phyloP scores from a whole-genome alignment of 2,888 invertebrate species.

The Andrena minutula region DNA sequence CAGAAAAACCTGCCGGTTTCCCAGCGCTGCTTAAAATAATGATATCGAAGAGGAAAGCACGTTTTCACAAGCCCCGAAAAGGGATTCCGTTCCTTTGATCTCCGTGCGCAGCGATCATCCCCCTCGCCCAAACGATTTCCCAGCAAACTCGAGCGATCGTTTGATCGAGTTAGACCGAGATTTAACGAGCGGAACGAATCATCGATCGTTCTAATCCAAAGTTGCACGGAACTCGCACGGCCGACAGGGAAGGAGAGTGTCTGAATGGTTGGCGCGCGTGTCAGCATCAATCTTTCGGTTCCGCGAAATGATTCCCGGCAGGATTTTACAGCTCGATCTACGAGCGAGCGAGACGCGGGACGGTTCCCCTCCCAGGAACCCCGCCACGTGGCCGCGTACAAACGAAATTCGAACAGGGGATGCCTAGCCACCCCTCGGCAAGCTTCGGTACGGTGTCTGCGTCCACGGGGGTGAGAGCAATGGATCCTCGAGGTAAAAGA shows the following conservation, averaged over 20 bases:
- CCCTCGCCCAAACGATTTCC: not conserved
- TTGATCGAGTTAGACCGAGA: slow-evolving; percentile 50
- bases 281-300: slow-evolving; percentile 44
- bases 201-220: slow-evolving; percentile 57
- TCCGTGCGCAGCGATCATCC: not conserved
- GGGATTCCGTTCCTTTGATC: slow-evolving; percentile 36
- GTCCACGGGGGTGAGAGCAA: slow-evolving; percentile 26
- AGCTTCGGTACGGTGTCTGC: slow-evolving; percentile 33
- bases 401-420: slow-evolving; percentile 68
- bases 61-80: not conserved
- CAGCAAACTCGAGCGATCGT: slow-evolving; percentile 14
- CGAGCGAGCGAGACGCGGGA: slow-evolving; percentile 15
- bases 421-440: slow-evolving; percentile 39
- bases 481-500: slow-evolving; percentile 22
- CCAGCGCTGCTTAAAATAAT: too few species aligned
- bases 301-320: slow-evolving; percentile 55
- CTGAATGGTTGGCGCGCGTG: slow-evolving; percentile 23
- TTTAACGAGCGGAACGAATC: slow-evolving; percentile 65
- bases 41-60: not conserved
- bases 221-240: slow-evolving; percentile 55
- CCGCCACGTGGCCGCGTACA: slow-evolving; percentile 75
- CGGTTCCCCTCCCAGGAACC: slow-evolving; percentile 65
- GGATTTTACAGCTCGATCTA: slow-evolving; percentile 42
- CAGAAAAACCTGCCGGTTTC: not conserved
- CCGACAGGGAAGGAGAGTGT: not conserved